Base-by-base conservation (phyloP, 2,797 vertebrate genomes). In the Sandelia bainsii region DNA sequence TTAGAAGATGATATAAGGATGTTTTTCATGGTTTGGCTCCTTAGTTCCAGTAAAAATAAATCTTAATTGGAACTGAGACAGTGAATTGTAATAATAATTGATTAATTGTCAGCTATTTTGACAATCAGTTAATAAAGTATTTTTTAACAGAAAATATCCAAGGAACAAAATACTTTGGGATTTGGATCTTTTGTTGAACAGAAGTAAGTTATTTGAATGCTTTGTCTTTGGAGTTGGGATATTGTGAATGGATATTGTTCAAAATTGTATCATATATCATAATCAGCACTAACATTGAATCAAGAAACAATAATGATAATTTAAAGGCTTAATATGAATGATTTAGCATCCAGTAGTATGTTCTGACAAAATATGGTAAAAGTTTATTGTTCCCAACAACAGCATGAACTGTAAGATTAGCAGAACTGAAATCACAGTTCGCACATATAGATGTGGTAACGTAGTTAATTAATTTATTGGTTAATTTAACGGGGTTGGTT, bases 391-490 rank as follows among this genome's bases (percentile, higher is more conserved):
- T 37, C 11, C 9, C 1, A 9, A 37, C 9, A 37, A 37, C 37
- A 37, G 10, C 37, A 37, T 37, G 37, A 37, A 12, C 29, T 3
- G 29, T 3, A 29, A 29, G 29, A 29, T 29, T 29, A 3, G 3
- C 29, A 29, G 29, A 29, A 29, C 29, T 29, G 3, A 29, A 29
- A 29, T 29, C 29, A 37, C 40, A 42, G 11, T 42, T 16, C 4
- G 14, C 5, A 16, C 5, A 4, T 16, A 42, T 5, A 13, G 12
- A 13, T 12, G 20, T 23, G 23, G 49, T 50, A 17, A 27, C 45
- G 11, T 70, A 32, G 1, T 42, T 62, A 1, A 29, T 59, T 59
- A 45, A 61, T 68, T 65, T 50, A 57, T 48, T 51, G 37, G 9
- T 42, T 48, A 9, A 27, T 34, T 46, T 22, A 29, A 44, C 20